Conservation (phyloP, 2,113 vertebrate genomes). For the Lasiurus borealis region DNA sequence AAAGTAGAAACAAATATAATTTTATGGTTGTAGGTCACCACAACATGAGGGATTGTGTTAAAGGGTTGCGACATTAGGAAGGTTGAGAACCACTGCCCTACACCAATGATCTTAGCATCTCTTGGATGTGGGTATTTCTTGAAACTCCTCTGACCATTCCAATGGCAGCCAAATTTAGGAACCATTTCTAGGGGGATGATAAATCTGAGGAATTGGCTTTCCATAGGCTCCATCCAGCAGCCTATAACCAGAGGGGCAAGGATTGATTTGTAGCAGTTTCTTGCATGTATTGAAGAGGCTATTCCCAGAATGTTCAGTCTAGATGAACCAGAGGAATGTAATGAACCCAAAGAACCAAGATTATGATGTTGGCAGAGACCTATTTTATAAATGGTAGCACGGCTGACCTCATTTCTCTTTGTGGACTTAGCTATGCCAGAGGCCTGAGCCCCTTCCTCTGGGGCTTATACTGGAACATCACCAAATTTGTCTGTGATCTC, state of each 20-base stretch:
- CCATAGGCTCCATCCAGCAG: not conserved
- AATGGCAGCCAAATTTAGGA: not conserved
- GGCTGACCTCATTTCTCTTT: not conserved
- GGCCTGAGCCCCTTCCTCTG: not conserved
- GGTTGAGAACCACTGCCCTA: no score
- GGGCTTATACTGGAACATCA: not conserved
- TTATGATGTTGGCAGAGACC: not conserved
- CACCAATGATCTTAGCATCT: not conserved
- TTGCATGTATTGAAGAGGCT: not conserved
- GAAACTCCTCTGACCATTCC: not conserved
- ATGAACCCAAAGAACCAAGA: not conserved
- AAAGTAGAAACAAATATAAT: no score
- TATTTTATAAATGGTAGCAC: not conserved
- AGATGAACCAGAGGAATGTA: not conserved
- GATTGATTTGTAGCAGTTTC: not conserved
- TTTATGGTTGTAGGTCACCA: no score
- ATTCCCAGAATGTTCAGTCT: not conserved
- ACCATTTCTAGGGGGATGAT: not conserved
- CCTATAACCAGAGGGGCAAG: not conserved
- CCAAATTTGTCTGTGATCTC: not conserved
- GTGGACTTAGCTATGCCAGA: not conserved
- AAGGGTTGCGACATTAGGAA: no score
- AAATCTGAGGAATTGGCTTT: not conserved
- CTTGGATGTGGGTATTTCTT: not conserved
- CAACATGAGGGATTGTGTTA: no score